These are phyloP conservation scores for Hemithea aestivaria DNA, from an alignment of 2,888 invertebrate species.

Conservation along the genomic window DNA sequence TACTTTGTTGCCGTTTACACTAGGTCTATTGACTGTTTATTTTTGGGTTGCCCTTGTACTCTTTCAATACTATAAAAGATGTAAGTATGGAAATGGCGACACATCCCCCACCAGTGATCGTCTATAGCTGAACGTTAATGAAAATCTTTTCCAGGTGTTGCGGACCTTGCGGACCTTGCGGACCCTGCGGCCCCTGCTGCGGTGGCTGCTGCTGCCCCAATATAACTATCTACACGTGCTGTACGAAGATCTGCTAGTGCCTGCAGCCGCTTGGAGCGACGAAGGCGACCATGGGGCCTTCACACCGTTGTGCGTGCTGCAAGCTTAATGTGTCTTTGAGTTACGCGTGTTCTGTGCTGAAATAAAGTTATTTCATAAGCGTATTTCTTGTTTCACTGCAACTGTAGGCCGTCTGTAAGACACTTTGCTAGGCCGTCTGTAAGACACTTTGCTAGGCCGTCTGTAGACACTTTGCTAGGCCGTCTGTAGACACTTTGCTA, in stretches of 20 bases:
- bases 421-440: too few species aligned
- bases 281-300: conserved; percentile 14
- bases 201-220: conserved; percentile 52
- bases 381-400: too few species aligned
- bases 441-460: too few species aligned
- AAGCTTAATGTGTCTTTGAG: conserved; percentile 12
- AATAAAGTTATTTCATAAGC: conserved; percentile 38
- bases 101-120: too few species aligned
- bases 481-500: too few species aligned
- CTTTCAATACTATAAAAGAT: conserved; percentile 33
- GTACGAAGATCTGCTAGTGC: conserved; percentile 64
- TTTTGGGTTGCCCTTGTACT: conserved; percentile 23
- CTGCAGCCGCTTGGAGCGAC: background rate
- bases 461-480: too few species aligned
- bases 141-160: conserved; percentile 52
- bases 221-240: conserved; percentile 68
- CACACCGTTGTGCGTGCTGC: conserved; percentile 7
- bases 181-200: conserved; percentile 35
- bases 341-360: conserved; percentile 36
- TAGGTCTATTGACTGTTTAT: conserved; percentile 18
- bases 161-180: conserved; percentile 43
- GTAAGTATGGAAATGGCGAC: conserved; percentile 29
- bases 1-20: conserved; percentile 1
- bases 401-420: too few species aligned
- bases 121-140: too few species aligned